phyloP scores from a whole-genome alignment of 2,797 vertebrate species.

The Gastrophryne carolinensis region DNA sequence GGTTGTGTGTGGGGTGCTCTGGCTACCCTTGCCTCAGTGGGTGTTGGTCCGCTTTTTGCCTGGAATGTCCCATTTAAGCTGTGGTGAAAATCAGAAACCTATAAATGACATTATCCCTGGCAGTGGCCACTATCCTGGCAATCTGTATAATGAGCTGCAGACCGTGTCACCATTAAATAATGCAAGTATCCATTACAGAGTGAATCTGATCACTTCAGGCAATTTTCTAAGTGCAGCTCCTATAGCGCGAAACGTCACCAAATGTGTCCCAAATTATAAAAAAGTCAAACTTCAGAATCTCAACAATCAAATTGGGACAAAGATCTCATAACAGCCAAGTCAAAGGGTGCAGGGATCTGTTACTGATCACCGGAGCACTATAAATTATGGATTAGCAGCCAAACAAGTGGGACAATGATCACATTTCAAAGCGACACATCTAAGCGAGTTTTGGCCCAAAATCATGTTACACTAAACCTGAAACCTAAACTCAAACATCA shows the following conservation, averaged over 20 bases:
- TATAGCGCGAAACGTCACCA: conserved; percentile 7
- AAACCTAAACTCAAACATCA: not conserved
- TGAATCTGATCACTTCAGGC: not conserved
- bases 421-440: conserved; percentile 33
- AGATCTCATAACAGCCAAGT: conserved; percentile 17
- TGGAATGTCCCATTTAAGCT: no score
- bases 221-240: not conserved
- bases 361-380: conserved; percentile 30
- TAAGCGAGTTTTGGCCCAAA: not conserved
- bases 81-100: no score
- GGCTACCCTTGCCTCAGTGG: no score
- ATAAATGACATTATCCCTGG: no score
- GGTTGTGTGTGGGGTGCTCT: no score
- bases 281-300: not conserved
- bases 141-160: not conserved
- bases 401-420: conserved; percentile 17
- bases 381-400: conserved; percentile 39
- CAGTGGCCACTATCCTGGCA: not conserved
- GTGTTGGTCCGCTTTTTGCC: no score
- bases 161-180: conserved; percentile 11
- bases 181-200: not conserved
- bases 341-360: conserved; percentile 25
- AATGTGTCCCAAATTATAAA: not conserved
- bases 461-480: not conserved
- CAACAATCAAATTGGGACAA: not conserved